Conservation (phyloP, 2,888 invertebrate species). For the Macrophya alboannulata region DNA sequence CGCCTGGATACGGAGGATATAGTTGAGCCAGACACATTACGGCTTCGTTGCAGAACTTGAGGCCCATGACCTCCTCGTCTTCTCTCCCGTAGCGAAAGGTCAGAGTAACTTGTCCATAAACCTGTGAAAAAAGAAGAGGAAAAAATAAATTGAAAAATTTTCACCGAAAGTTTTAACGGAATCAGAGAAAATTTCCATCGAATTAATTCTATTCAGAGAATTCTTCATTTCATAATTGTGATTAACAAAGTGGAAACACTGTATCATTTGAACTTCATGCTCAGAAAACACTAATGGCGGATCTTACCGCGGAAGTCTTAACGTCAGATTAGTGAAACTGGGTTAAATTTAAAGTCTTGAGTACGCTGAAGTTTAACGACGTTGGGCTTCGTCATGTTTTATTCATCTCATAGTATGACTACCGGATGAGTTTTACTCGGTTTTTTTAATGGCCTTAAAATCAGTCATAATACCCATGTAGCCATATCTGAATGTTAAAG, state of each 20-base stretch:
- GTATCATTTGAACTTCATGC: neutral
- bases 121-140: constrained; percentile 74
- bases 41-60: constrained; percentile 98
- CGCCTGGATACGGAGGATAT: constrained; percentile 85
- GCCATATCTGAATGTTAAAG: neutral
- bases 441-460: neutral
- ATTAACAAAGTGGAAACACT: neutral
- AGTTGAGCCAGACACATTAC: constrained; percentile 95
- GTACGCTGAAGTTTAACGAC: constrained; percentile 15
- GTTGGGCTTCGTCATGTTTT: constrained; percentile 6
- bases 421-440: neutral
- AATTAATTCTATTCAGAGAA: neutral
- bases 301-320: neutral
- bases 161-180: neutral
- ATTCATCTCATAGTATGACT: neutral
- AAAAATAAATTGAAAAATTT: neutral
- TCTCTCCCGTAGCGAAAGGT: constrained; percentile 98
- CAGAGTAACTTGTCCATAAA: constrained; percentile 92
- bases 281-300: neutral
- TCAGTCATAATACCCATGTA: neutral
- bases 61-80: constrained; percentile 98
- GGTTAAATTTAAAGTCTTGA: constrained; percentile 2
- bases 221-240: neutral
- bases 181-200: neutral
- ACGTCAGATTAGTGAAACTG: constrained; percentile 5